Evolutionary conservation across 2,113 vertebrate genomes (phyloP), one percentile per base, ranked within the genome.

Genomic region (Malaclemys terrapin): DNA sequence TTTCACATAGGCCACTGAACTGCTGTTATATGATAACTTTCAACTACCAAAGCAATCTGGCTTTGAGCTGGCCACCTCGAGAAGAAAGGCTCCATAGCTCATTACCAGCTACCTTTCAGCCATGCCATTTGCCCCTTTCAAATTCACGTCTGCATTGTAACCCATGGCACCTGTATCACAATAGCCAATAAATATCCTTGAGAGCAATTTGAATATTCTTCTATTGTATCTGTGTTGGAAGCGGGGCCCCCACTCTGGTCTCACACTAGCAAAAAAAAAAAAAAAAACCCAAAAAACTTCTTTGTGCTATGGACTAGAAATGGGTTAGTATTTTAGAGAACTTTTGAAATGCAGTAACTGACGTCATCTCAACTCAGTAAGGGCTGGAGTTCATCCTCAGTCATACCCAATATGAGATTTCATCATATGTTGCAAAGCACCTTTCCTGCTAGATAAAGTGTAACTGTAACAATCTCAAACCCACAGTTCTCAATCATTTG

Each of bases 401-500:
- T 59, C 62, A 20, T 59, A 11, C 0, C 1, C 0, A 0, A 38
- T 12, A 7, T 2, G 47, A 78, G 62, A 2, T 42, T 92, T 20
- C 42, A 52, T 52, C 11, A 56, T 53, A 84, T 42, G 89, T 82
- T 88, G 42, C 49, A 89, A 89, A 72, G 27, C 10, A 69, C 24
- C 45, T 89, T 92, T 89, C 38, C 72, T 76, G 20, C 19, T 80
- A 45, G 25, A 29, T 72, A 78, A 88, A 80, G 10, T 84, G 82
- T 1, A 17, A 59, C 52, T 65, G 62, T 65, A 65, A 92, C 27
- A 5, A 10, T 29, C 90, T 84, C 16, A 22, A 12, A 20, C 9
- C 47, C 82, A 62, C 59, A 85, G 31, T 8, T 87, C 42, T 87
- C n/a, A 84, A 54, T 1, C 4, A 16, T 25, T 81, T 85, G 47